phyloP scores from a whole-genome alignment of 1,140 invertebrate species.

The Heliconius eleuchia region DNA sequence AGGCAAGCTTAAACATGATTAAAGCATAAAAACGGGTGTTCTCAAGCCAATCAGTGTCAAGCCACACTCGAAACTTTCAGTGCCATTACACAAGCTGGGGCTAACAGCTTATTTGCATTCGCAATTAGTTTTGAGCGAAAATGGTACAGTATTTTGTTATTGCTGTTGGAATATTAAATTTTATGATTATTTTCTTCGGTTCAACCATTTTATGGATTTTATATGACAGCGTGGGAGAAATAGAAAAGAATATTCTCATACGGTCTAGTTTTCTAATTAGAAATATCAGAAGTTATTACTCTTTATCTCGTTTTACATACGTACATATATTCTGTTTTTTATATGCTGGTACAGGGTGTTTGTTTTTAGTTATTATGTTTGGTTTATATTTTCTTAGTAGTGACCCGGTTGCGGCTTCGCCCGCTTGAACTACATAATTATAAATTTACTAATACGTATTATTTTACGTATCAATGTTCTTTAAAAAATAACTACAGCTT shows the following conservation, averaged over 20 bases:
- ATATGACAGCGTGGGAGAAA: neutral
- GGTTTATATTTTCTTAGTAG: neutral
- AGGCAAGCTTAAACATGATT: constrained; percentile 25
- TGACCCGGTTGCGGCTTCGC: too few species aligned
- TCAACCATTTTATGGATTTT: constrained; percentile 9
- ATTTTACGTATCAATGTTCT: too few species aligned
- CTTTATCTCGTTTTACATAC: neutral
- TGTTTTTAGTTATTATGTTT: neutral
- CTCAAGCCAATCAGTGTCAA: constrained; percentile 38
- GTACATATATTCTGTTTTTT: neutral
- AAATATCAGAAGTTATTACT: constrained; percentile 2
- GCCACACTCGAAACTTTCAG: constrained; percentile 34
- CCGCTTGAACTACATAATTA: too few species aligned
- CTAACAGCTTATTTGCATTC: constrained; percentile 48
- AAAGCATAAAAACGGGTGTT: constrained; percentile 25
- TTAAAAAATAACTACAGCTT: too few species aligned
- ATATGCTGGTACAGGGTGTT: neutral
- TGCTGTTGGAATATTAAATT: constrained; percentile 23
- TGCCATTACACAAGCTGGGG: constrained; percentile 35
- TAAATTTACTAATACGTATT: too few species aligned
- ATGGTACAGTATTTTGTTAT: constrained; percentile 31
- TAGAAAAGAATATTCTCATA: neutral
- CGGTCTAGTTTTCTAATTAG: constrained; percentile 1
- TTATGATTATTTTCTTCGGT: constrained; percentile 23
- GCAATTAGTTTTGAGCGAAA: constrained; percentile 44